Base-by-base conservation (phyloP, 1,140 invertebrate genomes). In the Bombus affinis region DNA sequence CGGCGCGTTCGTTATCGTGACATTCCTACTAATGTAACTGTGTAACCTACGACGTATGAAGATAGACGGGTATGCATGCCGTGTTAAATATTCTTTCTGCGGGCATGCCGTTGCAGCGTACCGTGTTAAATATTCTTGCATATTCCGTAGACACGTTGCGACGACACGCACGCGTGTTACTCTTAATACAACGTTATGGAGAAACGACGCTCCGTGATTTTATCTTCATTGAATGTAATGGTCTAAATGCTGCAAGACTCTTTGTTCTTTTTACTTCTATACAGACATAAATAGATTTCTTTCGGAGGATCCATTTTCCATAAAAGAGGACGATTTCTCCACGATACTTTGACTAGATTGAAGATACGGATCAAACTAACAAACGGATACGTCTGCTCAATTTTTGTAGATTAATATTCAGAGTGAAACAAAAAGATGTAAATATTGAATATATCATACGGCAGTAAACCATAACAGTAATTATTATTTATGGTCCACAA, bases 171-270 rank as follows among this genome's bases (percentile, higher is more conserved):
- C 80, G 80, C 80, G 32, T 47, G 80, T 62, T 73, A 73, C 53
- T 28, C 37, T 13, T 37, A 39, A 73, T 28, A 5, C 32, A 37
- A 35, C 77, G 57, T 32, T 47, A 70, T 35, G 65, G 42, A 53
- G 35, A 6, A 39, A 12, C 32, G 65, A 80, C 42, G 78, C 5
- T 62, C 18, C 2, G 62, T 65, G 77, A 79, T 79, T 79, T 79
- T 79, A 79, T 79, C 77, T 68, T 79, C 77, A 68, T 79, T 68
- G 65, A 53, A 68, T 18, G 42, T 47, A 68, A 79, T 79, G 65
- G 32, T 47, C 77, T 77, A 62, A 77, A 77, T 39, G 75, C 28
- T 32, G 35, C 35, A 35, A 10, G 57, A 25, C 32, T 32, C 59
- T 44, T 3, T 15, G 39, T 18, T 42, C 62, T 66, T 66, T 66